phyloP scores from a whole-genome alignment of 2,888 invertebrate species.

The Coremacera marginata region DNA sequence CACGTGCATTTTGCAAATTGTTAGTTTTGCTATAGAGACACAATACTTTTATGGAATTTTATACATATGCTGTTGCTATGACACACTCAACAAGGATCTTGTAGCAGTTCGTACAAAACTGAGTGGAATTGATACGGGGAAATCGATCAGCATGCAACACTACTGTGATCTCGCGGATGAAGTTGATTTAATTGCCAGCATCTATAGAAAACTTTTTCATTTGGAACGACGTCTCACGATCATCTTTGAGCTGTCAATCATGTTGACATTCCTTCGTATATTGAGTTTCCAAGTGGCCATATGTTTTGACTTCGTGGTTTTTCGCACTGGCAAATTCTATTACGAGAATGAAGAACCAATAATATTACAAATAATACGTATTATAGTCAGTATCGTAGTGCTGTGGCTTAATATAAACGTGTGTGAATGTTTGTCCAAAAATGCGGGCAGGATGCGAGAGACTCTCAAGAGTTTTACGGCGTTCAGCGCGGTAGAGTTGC shows the following conservation, averaged over 20 bases:
- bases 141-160: background rate
- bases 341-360: background rate
- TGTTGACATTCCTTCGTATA: too few species aligned
- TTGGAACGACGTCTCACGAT: background rate
- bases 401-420: background rate
- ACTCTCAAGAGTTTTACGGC: background rate
- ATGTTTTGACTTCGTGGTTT: background rate
- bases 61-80: too few species aligned
- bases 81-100: too few species aligned
- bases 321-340: background rate
- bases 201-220: background rate
- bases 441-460: background rate
- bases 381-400: background rate
- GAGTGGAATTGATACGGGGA: too few species aligned
- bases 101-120: too few species aligned
- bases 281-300: background rate
- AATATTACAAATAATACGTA: background rate
- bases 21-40: too few species aligned
- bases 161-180: background rate
- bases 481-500: background rate
- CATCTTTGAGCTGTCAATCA: background rate
- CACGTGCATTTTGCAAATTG: too few species aligned
- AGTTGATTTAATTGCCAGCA: background rate
- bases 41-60: too few species aligned
- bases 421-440: background rate